These are phyloP conservation scores for Microtus richardsoni DNA, from an alignment of 2,113 vertebrate genomes.

Conservation along the genomic window DNA sequence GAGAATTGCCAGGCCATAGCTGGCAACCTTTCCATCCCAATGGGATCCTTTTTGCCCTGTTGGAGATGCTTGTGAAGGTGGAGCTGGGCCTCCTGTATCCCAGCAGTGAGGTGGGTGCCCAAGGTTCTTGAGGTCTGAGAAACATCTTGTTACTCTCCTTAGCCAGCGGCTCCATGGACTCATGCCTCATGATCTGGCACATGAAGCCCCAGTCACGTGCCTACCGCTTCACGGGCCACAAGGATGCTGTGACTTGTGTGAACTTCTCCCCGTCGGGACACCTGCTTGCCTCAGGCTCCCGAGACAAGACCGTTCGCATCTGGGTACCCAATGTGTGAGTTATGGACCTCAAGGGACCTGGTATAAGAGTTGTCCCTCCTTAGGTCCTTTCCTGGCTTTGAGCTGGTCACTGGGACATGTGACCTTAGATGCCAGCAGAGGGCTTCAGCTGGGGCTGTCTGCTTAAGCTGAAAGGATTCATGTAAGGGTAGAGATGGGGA, in stretches of 20 bases:
- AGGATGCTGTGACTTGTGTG: constrained; percentile 93
- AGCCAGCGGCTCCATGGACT: constrained; percentile 97
- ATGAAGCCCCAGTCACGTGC: constrained; percentile 95
- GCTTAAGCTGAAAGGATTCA: background rate
- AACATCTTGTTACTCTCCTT: constrained; percentile 29
- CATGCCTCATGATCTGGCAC: constrained; percentile 96
- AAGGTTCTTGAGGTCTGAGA: background rate
- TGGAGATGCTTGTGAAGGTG: background rate
- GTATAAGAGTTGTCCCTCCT: background rate
- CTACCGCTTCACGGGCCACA: constrained; percentile 96
- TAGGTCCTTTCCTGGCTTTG: background rate
- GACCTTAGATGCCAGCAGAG: background rate
- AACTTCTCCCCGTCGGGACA: constrained; percentile 98
- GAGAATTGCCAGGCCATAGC: background rate
- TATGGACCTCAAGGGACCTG: background rate
- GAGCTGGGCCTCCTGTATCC: background rate
- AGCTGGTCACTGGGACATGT: background rate
- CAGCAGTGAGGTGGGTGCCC: background rate
- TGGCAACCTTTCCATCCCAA: no score
- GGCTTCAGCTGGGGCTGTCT: background rate
- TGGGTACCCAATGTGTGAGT: constrained; percentile 97
- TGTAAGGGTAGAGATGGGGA: background rate
- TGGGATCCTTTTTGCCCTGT: background rate
- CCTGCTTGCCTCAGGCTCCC: constrained; percentile 95
- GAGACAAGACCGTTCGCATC: constrained; percentile 97